Percentiles rank a stretch among this genome's conserved stretches.
These are phyloP conservation scores for Dascillus cervinus DNA, from an alignment of 2,888 invertebrate species.

Conservation along the genomic window DNA sequence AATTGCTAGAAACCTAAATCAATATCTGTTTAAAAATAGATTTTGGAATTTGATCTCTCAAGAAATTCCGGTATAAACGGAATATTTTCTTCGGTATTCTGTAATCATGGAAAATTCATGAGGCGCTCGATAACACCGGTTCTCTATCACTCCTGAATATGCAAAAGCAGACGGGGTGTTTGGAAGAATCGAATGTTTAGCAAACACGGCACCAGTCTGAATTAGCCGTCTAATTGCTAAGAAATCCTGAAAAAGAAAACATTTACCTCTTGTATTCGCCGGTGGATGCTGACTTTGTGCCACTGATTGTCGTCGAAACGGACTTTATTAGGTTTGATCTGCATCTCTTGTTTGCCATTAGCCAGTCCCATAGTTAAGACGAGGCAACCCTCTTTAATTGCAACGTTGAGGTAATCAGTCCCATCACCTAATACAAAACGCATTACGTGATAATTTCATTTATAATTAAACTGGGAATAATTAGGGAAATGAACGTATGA, in stretches of 20 bases:
- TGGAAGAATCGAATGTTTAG: no score
- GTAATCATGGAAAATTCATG: no score
- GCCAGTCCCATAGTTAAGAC: conserved; percentile 85
- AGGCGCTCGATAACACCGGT: no score
- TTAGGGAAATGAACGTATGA: no score
- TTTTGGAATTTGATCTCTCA: no score
- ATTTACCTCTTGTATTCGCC: conserved; percentile 83
- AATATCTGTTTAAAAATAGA: no score
- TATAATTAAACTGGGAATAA: not conserved
- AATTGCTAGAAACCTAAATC: no score
- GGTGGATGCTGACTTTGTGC: conserved; percentile 86
- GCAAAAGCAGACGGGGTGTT: no score
- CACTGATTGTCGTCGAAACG: conserved; percentile 94
- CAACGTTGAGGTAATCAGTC: conserved; percentile 82
- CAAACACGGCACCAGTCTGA: not conserved
- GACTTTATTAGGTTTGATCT: conserved; percentile 78
- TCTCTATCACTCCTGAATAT: no score
- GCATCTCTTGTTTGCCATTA: conserved; percentile 83
- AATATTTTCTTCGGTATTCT: no score
- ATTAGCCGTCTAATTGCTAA: not conserved
- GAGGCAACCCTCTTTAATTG: conserved; percentile 82
- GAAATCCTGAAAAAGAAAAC: conserved; percentile 5
- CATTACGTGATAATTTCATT: no score
- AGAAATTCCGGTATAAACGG: no score
- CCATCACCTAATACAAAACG: conserved; percentile 69